phyloP scores from a whole-genome alignment of 2,797 vertebrate species.

The Ptychobarbus kaznakovi region DNA sequence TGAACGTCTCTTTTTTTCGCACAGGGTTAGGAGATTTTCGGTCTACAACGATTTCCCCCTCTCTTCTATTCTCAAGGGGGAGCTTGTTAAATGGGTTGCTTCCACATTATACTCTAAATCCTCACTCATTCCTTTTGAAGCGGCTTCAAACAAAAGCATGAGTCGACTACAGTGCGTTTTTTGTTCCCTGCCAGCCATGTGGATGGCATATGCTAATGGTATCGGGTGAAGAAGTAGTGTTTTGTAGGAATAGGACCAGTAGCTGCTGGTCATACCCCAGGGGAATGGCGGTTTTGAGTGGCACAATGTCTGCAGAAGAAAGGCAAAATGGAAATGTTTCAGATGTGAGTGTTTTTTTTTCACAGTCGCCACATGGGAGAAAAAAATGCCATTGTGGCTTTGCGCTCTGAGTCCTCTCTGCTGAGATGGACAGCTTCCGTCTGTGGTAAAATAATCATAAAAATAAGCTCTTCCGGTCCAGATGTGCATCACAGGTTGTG shows the following conservation, averaged over 20 bases:
- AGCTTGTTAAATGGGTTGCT: conserved; percentile 71
- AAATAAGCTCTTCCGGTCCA: conserved; percentile 68
- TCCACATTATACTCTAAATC: conserved; percentile 76
- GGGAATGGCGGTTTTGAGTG: conserved; percentile 42
- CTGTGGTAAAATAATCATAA: conserved; percentile 75
- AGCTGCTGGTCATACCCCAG: conserved; percentile 80
- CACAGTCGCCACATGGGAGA: conserved; percentile 82
- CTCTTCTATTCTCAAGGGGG: conserved; percentile 59
- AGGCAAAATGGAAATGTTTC: conserved; percentile 80
- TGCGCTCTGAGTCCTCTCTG: conserved; percentile 70
- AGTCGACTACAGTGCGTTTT: conserved; percentile 72
- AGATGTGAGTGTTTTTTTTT: conserved; percentile 70
- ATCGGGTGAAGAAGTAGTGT: conserved; percentile 71
- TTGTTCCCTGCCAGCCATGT: conserved; percentile 88
- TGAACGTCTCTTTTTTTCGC: background rate
- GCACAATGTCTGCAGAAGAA: conserved; percentile 58
- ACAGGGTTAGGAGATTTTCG: conserved; percentile 35
- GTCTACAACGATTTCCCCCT: conserved; percentile 40
- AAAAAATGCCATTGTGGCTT: conserved; percentile 78
- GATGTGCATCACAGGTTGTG: conserved; percentile 71
- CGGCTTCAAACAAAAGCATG: conserved; percentile 80
- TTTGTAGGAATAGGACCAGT: conserved; percentile 72
- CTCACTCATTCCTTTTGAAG: conserved; percentile 77
- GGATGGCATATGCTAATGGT: conserved; percentile 87
- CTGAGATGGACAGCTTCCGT: conserved; percentile 78